Evolutionary conservation across 2,888 invertebrate species (phyloP).

Genomic region (Nectonema munidae): DNA sequence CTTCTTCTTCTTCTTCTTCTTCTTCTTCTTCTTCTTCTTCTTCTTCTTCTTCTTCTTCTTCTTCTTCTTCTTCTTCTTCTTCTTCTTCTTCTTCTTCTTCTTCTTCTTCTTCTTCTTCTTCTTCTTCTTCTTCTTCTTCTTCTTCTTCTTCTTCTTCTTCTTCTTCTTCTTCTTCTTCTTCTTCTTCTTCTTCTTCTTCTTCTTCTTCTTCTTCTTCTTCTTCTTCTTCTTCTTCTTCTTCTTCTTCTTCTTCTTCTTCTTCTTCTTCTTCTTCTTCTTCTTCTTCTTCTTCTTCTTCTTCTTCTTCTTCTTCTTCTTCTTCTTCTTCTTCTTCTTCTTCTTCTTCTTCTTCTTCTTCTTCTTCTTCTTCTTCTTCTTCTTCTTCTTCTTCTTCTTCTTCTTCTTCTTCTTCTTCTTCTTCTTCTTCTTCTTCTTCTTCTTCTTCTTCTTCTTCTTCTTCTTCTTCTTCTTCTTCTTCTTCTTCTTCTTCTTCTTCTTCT

Average conservation of each 20-base stretch:
- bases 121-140: constrained; percentile 10
- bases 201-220: constrained; percentile 11
- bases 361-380: constrained; percentile 11
- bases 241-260: constrained; percentile 10
- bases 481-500: constrained; percentile 12
- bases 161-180: constrained; percentile 10
- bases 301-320: constrained; percentile 11
- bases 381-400: constrained; percentile 11
- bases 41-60: constrained; percentile 11
- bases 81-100: constrained; percentile 11
- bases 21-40: constrained; percentile 12
- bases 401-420: constrained; percentile 12
- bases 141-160: constrained; percentile 13
- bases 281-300: constrained; percentile 12
- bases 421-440: constrained; percentile 11
- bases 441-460: constrained; percentile 12
- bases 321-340: constrained; percentile 12
- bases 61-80: constrained; percentile 12
- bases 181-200: constrained; percentile 12
- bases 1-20: constrained; percentile 11
- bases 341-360: constrained; percentile 11
- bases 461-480: constrained; percentile 11
- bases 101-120: constrained; percentile 13
- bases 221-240: constrained; percentile 13
- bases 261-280: constrained; percentile 12